Base-by-base conservation (phyloP, 2,888 invertebrate genomes). In the Linhomoeus sp. region DNA sequence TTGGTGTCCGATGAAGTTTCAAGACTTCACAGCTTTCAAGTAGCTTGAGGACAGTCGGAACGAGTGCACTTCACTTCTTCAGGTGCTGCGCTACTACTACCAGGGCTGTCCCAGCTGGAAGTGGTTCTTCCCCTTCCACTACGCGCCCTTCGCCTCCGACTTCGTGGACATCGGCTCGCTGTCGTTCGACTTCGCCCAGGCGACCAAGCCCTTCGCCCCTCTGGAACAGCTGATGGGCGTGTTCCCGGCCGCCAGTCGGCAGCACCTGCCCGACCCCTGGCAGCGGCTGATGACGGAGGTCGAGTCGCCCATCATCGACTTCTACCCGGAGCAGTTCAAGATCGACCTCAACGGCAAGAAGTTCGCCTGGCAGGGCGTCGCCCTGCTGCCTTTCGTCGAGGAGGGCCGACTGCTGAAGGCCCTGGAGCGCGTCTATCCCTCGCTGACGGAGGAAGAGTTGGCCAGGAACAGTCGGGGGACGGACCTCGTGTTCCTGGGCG, bases 101-200 rank as follows among this genome's bases (percentile, higher is more conserved):
- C 94, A 94, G 75, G 94, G 97, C 45, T 97, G 94, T 71, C 84
- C 88, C 35, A 87, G 86, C 20, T 99, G 97, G 97, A 85, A 92
- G 70, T 97, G 97, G 97, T 97, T 90, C 72, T 97, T 87, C 70
- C 97, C 97, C 0, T 97, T 88, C 68, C 97, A 97, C 71, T 97
- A 99, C 72, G 94, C 97, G 20, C 97, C 97, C 9, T 97, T 97
- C 71, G 97, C 97, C 3, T 92, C 92, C 0, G 97, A 99, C 72
- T 97, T 99, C 70, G 76, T 84, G 50, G 35, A 88, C 65, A 80
- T 97, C 47, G 76, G 77, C 46, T 81, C 82, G 1, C 71, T 88
- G 29, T 59, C 66, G 1, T 79, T 81, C 41, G 76, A 78, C 64
- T 99, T 97, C 67, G 83, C 84, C 64, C 77, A 73, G 61, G 79